A percentile compares a stretch with the other conserved stretches of the same genome.
phyloP scores from a whole-genome alignment of 2,888 invertebrate genomes.

The Platerodrilus igneus region DNA sequence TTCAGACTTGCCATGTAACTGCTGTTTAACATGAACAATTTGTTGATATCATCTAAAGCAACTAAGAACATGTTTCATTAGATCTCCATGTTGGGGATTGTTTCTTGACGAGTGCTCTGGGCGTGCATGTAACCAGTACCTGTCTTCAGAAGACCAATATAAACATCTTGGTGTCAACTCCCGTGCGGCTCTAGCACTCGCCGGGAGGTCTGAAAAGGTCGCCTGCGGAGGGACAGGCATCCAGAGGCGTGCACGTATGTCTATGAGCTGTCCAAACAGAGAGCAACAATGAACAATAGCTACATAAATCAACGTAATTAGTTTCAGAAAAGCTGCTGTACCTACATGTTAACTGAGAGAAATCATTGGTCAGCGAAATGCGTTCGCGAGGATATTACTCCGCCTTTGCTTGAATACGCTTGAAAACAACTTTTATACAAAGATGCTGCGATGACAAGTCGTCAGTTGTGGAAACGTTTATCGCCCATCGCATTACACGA shows the following conservation, averaged over 20 bases:
- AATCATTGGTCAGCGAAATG: slow-evolving; percentile 64
- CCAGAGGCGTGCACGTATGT: slow-evolving; percentile 46
- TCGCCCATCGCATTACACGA: not conserved
- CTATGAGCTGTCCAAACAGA: slow-evolving; percentile 51
- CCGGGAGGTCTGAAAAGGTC: slow-evolving; percentile 30
- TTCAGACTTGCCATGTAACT: slow-evolving; percentile 28
- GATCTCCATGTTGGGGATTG: slow-evolving; percentile 20
- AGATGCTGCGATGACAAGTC: slow-evolving; percentile 6
- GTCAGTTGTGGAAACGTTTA: too few species aligned
- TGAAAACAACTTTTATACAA: slow-evolving; percentile 16
- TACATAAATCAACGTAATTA: slow-evolving; percentile 93
- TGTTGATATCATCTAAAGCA: slow-evolving; percentile 37
- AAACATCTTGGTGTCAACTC: slow-evolving; percentile 32
- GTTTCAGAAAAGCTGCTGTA: slow-evolving; percentile 59
- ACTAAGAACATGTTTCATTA: slow-evolving; percentile 20
- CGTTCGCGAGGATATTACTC: slow-evolving; percentile 48
- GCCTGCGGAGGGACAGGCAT: slow-evolving; percentile 27
- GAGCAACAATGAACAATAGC: slow-evolving; percentile 85
- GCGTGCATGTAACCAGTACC: slow-evolving; percentile 23
- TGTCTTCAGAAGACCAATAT: slow-evolving; percentile 28
- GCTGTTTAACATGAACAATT: slow-evolving; percentile 40
- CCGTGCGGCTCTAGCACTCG: slow-evolving; percentile 30
- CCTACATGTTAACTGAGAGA: slow-evolving; percentile 49
- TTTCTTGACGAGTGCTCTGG: slow-evolving; percentile 17
- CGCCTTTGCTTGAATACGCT: slow-evolving; percentile 51